Evolutionary conservation across 2,888 invertebrate species (phyloP).

Genomic region (Laothoe populi): DNA sequence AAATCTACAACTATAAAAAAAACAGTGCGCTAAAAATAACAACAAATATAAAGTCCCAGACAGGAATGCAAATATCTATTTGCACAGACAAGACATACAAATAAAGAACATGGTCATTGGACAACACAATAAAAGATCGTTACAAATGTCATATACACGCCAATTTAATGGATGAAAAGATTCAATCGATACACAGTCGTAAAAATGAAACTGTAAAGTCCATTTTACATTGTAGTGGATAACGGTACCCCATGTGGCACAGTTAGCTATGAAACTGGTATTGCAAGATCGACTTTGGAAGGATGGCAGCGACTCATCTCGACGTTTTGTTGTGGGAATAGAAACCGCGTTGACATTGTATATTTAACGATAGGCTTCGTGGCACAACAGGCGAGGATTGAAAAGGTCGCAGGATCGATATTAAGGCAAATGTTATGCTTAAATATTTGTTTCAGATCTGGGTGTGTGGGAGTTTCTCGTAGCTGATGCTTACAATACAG

Average conservation of each 20-base stretch:
- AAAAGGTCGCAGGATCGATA: no score
- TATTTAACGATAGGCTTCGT: no score
- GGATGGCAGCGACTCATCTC: conserved; percentile 7
- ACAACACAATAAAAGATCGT: conserved; percentile 17
- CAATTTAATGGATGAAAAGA: conserved; percentile 38
- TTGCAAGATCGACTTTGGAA: conserved; percentile 38
- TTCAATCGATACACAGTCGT: conserved; percentile 7
- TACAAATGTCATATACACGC: conserved; percentile 30
- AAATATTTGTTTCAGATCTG: no score
- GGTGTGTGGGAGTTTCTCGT: no score
- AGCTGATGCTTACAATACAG: no score
- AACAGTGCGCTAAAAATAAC: background rate
- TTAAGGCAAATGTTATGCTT: no score
- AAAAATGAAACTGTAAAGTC: conserved; percentile 37
- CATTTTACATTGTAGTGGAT: conserved; percentile 36
- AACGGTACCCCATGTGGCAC: conserved; percentile 48
- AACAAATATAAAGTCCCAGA: background rate
- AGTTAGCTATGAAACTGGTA: conserved; percentile 48
- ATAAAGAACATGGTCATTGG: conserved; percentile 5
- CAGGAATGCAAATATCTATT: conserved; percentile 14
- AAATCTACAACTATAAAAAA: background rate
- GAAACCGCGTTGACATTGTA: conserved; percentile 2
- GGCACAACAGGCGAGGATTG: no score
- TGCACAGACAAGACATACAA: conserved; percentile 16
- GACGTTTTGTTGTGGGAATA: conserved; percentile 14